Conservation (phyloP, 2,888 invertebrate species). For the Labia minor region DNA sequence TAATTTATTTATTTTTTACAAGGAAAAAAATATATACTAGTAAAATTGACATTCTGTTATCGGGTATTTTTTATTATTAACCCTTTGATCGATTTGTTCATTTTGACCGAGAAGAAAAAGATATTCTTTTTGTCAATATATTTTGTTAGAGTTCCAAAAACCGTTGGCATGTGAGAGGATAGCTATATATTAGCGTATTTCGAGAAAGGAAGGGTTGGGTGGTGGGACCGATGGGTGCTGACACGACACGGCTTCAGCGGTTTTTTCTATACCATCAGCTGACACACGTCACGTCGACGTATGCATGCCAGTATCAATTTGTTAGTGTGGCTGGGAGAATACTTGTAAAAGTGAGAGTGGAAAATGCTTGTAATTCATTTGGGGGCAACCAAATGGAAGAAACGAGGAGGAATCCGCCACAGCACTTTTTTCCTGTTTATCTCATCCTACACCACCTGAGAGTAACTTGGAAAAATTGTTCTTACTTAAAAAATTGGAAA, state of each 20-base stretch:
- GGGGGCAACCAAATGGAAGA: background rate
- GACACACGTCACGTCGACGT: background rate
- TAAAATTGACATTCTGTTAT: too few relatives aligned
- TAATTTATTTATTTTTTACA: too few relatives aligned
- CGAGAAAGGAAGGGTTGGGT: background rate
- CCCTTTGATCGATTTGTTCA: too few relatives aligned
- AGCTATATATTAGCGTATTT: background rate
- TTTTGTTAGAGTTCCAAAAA: background rate
- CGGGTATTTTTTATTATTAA: too few relatives aligned
- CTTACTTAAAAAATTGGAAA: background rate
- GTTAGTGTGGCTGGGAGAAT: background rate
- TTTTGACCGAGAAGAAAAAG: too few relatives aligned
- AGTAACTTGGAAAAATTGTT: background rate
- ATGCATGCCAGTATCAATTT: background rate
- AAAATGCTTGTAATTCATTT: conserved; percentile 1
- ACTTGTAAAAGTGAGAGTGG: background rate
- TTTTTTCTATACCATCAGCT: background rate
- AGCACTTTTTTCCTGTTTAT: background rate
- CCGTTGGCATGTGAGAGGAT: background rate
- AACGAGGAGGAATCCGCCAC: background rate
- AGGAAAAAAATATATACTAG: too few relatives aligned
- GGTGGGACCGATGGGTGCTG: background rate
- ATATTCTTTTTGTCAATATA: background rate
- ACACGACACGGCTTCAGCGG: conserved; percentile 2
- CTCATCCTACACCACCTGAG: background rate